Percentiles rank a stretch among this genome's conserved stretches.
These are phyloP conservation scores for Hylaeus volcanicus DNA, from an alignment of 1,140 invertebrate genomes.

Conservation along the genomic window DNA sequence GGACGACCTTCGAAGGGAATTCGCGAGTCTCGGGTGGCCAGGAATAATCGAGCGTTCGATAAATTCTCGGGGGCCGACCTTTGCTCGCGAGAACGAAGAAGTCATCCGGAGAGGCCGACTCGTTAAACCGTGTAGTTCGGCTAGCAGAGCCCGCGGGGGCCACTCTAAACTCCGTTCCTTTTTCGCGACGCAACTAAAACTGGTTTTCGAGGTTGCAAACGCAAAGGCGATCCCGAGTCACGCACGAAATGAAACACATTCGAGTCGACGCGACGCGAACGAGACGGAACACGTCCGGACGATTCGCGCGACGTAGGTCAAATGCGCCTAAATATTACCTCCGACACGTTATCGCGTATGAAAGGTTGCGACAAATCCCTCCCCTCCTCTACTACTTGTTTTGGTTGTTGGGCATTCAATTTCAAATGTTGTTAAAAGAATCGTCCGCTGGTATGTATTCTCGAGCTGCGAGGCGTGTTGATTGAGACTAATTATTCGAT, in stretches of 20 bases:
- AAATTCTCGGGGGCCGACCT: slow-evolving; percentile 11
- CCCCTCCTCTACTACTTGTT: too few species aligned
- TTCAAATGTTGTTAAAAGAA: too few species aligned
- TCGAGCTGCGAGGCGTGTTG: too few species aligned
- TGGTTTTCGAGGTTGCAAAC: slow-evolving; percentile 31
- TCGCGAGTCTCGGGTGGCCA: background rate
- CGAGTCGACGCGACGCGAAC: too few species aligned
- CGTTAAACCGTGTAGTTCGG: slow-evolving; percentile 13
- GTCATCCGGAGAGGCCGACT: background rate
- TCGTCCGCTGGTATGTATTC: too few species aligned
- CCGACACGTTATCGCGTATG: too few species aligned
- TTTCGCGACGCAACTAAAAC: slow-evolving; percentile 16
- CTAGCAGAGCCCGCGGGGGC: background rate
- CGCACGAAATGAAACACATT: background rate
- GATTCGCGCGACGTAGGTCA: too few species aligned
- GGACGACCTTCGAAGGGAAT: slow-evolving; percentile 19
- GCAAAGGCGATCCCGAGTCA: background rate
- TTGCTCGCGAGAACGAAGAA: background rate
- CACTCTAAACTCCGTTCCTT: slow-evolving; percentile 8
- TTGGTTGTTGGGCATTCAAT: too few species aligned
- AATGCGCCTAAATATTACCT: too few species aligned
- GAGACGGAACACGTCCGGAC: background rate
- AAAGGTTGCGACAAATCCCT: too few species aligned
- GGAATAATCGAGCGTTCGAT: background rate
- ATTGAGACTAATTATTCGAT: too few species aligned